A percentile compares a stretch with the other conserved stretches of the same genome.
phyloP scores from a whole-genome alignment of 2,888 invertebrate genomes.

The Erannis defoliaria region DNA sequence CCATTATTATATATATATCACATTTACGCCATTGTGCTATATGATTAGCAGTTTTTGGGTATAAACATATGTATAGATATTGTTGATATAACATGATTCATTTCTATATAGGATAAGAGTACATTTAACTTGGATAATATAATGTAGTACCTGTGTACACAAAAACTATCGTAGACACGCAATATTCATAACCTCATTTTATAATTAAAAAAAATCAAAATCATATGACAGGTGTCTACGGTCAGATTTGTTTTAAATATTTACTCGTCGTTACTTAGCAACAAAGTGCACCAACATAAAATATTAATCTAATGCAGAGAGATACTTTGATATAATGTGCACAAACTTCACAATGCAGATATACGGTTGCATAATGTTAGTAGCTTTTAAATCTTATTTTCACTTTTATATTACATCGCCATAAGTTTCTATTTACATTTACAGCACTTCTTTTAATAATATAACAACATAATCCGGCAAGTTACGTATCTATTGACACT shows the following conservation, averaged over 20 bases:
- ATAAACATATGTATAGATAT: neutral
- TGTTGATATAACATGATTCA: too few relatives aligned
- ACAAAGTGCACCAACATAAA: slow-evolving; percentile 70
- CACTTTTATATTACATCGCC: neutral
- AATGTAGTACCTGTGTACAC: too few relatives aligned
- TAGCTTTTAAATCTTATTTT: slow-evolving; percentile 11
- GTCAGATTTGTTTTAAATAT: neutral
- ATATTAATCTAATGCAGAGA: too few relatives aligned
- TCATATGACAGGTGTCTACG: neutral
- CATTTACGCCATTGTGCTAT: too few relatives aligned
- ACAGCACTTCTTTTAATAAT: neutral
- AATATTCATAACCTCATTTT: neutral
- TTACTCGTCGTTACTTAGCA: slow-evolving; percentile 69
- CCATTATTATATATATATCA: too few relatives aligned
- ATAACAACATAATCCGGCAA: slow-evolving; percentile 17
- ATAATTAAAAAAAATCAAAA: neutral
- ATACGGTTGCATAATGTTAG: slow-evolving; percentile 52
- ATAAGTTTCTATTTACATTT: slow-evolving; percentile 11
- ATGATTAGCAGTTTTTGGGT: too few relatives aligned
- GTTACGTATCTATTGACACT: slow-evolving; percentile 43
- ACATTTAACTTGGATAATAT: too few relatives aligned
- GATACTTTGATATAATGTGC: slow-evolving; percentile 80
- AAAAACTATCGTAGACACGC: too few relatives aligned
- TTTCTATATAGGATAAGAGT: too few relatives aligned
- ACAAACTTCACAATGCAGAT: slow-evolving; percentile 68